Base-by-base conservation (phyloP, 2,797 vertebrate species). In the Pantherophis vulpinus region DNA sequence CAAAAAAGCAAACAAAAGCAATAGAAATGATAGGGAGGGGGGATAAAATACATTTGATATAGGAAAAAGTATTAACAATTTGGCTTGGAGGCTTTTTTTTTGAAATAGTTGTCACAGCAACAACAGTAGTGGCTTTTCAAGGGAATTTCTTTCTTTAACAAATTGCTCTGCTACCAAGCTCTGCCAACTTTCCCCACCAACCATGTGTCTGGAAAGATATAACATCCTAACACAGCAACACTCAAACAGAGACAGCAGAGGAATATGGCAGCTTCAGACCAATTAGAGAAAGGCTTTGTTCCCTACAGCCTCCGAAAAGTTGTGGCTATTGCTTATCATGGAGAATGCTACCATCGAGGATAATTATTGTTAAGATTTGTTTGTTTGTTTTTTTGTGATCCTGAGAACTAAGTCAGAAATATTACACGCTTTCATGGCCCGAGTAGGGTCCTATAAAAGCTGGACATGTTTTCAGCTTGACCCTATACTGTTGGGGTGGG, bases 401-500 rank as follows among this genome's bases (percentile, higher is more conserved):
- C 13, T 54, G 86, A 58, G 4, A 92, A 88, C 23, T 58, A 54
- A 58, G 60, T 20, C 18, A 29, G 42, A 88, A 92, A 88, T 11
- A 5, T 16, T 92, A 16, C 25, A n/a, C 23, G 29, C n/a, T 91
- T 91, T 87, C 59, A 93, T 92, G 6, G 12, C 95, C 93, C 87
- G 6, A n/a, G 93, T 95, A 93, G 59, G 91, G 63, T 90, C 87
- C 89, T 89, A 58, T 58, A 61, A 47, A 89, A 32, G 11, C 10
- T 55, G 16, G 66, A 23, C 74, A 13, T 23, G 14, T 47, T 89
- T 87, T 58, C 12, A 74, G 63, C 55, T 79, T 12, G 74, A 87
- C 14, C 20, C 6, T 47, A 88, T 29, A 2, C 14, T 55, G 20
- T 66, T 94, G 93, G 8, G 3, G 29, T 51, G 1, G 58, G 37